Conservation (phyloP, 1,140 invertebrate species). For the Drosophila leontia region DNA sequence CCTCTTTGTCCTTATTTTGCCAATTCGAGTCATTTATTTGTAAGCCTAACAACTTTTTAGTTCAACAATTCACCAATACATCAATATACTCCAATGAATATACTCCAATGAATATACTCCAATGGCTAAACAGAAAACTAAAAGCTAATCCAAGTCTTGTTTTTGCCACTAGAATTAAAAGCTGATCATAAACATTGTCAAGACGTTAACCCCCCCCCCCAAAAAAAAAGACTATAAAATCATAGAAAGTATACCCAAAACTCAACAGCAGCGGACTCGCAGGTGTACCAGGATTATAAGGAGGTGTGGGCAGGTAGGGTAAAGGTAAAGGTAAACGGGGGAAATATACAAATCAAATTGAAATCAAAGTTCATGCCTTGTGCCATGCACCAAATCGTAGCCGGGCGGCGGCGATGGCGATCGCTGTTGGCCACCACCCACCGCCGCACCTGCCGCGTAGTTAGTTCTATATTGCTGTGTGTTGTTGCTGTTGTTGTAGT, state of each 20-base stretch:
- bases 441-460: constrained; percentile 52
- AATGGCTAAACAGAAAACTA: neutral
- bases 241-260: neutral
- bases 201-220: neutral
- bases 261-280: constrained; percentile 1
- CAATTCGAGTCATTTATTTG: neutral
- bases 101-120: neutral
- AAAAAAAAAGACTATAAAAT: neutral
- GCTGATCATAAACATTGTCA: neutral
- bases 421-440: constrained; percentile 48
- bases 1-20: too few species aligned
- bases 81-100: neutral
- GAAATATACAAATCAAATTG: constrained; percentile 53
- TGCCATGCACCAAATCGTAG: constrained; percentile 85
- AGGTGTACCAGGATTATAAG: neutral
- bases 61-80: neutral
- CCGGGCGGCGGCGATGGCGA: constrained; percentile 84
- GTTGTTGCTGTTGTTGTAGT: constrained; percentile 57
- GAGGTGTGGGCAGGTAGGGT: neutral
- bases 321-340: constrained; percentile 7
- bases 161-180: too few species aligned
- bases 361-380: constrained; percentile 85
- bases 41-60: too few species aligned
- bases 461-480: constrained; percentile 80
- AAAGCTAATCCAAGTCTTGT: too few species aligned